A percentile compares a stretch with the other conserved stretches of the same genome.
phyloP scores from a whole-genome alignment of 2,113 vertebrate genomes.

The Sphaerodactylus townsendi region DNA sequence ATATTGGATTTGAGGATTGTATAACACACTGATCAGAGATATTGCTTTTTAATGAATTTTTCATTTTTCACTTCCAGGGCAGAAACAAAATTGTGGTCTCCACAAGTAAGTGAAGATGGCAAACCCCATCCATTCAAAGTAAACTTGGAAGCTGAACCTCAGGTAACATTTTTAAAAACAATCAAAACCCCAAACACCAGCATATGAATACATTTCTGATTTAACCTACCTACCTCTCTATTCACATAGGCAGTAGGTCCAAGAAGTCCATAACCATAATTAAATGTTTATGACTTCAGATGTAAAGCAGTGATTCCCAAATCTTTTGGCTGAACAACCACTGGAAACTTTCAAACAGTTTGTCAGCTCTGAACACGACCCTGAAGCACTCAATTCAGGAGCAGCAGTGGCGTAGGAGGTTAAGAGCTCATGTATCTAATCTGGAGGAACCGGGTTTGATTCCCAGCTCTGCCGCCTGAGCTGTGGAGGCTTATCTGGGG shows the following conservation, averaged over 20 bases:
- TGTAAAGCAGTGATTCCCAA: not conserved
- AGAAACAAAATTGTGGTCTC: slow-evolving; percentile 90
- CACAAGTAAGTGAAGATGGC: slow-evolving; percentile 83
- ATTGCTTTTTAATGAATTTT: not conserved
- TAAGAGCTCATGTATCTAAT: too few species aligned
- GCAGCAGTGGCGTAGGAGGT: too few species aligned
- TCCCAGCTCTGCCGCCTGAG: too few species aligned
- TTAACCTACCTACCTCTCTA: not conserved
- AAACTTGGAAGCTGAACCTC: slow-evolving; percentile 90
- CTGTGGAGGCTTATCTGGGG: too few species aligned
- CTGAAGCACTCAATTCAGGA: not conserved
- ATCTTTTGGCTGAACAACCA: not conserved
- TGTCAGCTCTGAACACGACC: not conserved
- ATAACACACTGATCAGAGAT: not conserved
- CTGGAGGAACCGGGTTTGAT: too few species aligned
- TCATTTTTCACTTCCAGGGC: slow-evolving; percentile 71
- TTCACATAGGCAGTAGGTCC: not conserved
- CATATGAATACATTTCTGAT: not conserved
- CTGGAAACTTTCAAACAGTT: not conserved
- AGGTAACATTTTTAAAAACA: slow-evolving; percentile 76
- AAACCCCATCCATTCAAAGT: slow-evolving; percentile 88
- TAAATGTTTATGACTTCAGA: not conserved
- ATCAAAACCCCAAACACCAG: not conserved
- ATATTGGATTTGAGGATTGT: not conserved
- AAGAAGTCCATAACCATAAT: not conserved